phyloP scores from a whole-genome alignment of 2,888 invertebrate species.

The Nebria brevicollis region DNA sequence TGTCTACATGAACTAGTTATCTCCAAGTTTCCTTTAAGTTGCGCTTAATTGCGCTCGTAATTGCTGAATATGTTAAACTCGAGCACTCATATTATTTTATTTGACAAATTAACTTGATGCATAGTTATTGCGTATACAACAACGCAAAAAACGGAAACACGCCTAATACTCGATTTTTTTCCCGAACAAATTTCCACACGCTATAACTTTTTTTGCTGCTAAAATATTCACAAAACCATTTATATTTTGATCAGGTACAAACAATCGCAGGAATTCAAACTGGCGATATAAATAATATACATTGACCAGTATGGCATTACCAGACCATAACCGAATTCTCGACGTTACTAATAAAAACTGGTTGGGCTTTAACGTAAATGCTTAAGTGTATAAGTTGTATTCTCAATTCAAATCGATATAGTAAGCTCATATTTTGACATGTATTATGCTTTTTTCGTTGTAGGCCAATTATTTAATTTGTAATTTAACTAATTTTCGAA shows the following conservation, averaged over 20 bases:
- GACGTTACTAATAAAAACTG: no score
- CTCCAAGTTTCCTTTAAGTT: background rate
- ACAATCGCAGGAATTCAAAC: background rate
- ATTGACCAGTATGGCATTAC: slow-evolving; percentile 52
- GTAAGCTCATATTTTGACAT: no score
- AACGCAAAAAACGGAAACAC: slow-evolving; percentile 15
- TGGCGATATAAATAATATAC: slow-evolving; percentile 40
- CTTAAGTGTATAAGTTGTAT: no score
- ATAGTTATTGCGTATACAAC: slow-evolving; percentile 29
- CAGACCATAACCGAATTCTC: slow-evolving; percentile 59
- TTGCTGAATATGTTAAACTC: slow-evolving; percentile 38
- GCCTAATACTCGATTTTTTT: background rate
- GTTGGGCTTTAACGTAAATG: no score
- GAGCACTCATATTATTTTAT: slow-evolving; percentile 40
- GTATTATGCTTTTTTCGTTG: background rate
- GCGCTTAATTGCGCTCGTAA: slow-evolving; percentile 13
- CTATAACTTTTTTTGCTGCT: background rate
- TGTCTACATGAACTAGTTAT: background rate
- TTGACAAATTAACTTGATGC: slow-evolving; percentile 41
- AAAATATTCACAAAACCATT: slow-evolving; percentile 13
- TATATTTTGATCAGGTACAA: slow-evolving; percentile 32
- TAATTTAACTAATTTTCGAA: background rate
- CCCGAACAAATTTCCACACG: no score
- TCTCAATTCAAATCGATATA: no score
- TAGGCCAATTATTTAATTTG: background rate